phyloP scores from a whole-genome alignment of 2,888 invertebrate genomes.

The Cantharis flavilabris region DNA sequence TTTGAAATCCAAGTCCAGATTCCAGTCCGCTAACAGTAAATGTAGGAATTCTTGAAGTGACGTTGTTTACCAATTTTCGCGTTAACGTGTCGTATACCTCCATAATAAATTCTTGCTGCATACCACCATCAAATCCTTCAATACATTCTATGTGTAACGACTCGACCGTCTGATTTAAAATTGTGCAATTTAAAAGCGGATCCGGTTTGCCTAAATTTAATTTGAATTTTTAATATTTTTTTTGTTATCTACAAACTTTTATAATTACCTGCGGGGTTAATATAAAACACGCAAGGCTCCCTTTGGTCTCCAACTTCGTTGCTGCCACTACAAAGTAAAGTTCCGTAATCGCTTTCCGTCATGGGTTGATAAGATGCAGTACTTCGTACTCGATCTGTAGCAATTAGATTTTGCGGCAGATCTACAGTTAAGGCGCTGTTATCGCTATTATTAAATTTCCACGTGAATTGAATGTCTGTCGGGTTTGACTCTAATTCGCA shows the following conservation, averaged over 20 bases:
- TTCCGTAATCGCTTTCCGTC: slow-evolving; percentile 75
- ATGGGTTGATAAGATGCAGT: slow-evolving; percentile 72
- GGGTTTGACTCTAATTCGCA: slow-evolving; percentile 80
- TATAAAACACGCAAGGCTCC: slow-evolving; percentile 74
- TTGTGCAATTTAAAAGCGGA: slow-evolving; percentile 72
- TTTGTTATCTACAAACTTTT: background rate
- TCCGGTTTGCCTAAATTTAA: slow-evolving; percentile 69
- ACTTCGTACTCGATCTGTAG: slow-evolving; percentile 67
- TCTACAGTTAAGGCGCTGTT: slow-evolving; percentile 65
- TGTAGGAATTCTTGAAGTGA: slow-evolving; percentile 62
- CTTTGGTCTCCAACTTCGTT: slow-evolving; percentile 75
- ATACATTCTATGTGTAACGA: slow-evolving; percentile 74
- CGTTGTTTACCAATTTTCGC: slow-evolving; percentile 62
- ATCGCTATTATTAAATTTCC: slow-evolving; percentile 76
- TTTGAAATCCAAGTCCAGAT: slow-evolving; percentile 71
- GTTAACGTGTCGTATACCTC: slow-evolving; percentile 66
- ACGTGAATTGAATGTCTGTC: slow-evolving; percentile 66
- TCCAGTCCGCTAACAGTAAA: slow-evolving; percentile 71
- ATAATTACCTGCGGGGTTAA: slow-evolving; percentile 70
- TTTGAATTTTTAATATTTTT: slow-evolving; percentile 5
- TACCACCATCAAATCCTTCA: slow-evolving; percentile 78
- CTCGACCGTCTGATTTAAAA: slow-evolving; percentile 74
- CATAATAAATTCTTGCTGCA: slow-evolving; percentile 74
- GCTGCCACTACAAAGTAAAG: slow-evolving; percentile 73
- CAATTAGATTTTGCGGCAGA: slow-evolving; percentile 66